Evolutionary conservation across 2,888 invertebrate genomes (phyloP).

Genomic region (Drosophila diplacantha): DNA sequence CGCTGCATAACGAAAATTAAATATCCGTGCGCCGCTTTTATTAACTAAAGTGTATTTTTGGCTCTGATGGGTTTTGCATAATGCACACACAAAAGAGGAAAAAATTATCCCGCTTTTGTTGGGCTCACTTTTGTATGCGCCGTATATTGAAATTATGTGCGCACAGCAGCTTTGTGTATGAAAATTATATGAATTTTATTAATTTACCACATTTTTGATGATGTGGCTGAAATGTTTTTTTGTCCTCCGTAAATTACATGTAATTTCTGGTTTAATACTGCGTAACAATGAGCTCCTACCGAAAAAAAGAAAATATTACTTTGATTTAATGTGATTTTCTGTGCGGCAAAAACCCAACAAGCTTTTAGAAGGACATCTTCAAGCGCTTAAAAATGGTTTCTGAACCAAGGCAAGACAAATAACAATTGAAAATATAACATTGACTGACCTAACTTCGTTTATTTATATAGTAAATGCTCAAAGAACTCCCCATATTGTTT

Average conservation of each 20-base stretch:
- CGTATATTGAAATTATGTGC: slow-evolving; percentile 18
- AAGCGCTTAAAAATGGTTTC: background rate
- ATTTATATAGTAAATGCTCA: background rate
- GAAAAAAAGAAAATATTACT: background rate
- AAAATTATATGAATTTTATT: slow-evolving; percentile 44
- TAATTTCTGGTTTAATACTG: slow-evolving; percentile 7
- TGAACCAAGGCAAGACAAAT: background rate
- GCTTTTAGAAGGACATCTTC: background rate
- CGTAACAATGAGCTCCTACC: background rate
- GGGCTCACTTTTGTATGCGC: slow-evolving; percentile 8
- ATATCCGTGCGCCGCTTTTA: slow-evolving; percentile 27
- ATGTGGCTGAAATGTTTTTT: slow-evolving; percentile 43
- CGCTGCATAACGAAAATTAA: slow-evolving; percentile 29
- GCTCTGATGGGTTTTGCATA: slow-evolving; percentile 23
- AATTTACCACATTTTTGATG: slow-evolving; percentile 51
- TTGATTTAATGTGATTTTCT: slow-evolving; percentile 4
- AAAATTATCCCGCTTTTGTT: slow-evolving; percentile 22
- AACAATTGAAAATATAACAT: background rate
- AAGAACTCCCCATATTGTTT: background rate
- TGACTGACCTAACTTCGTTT: background rate
- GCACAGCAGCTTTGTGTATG: slow-evolving; percentile 19
- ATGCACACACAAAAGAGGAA: slow-evolving; percentile 9
- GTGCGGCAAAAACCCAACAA: background rate
- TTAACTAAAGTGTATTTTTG: slow-evolving; percentile 24
- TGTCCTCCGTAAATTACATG: background rate